Base-by-base conservation (phyloP, 92 coral and sea anemone genomes). In the Pocillopora meandrina region DNA sequence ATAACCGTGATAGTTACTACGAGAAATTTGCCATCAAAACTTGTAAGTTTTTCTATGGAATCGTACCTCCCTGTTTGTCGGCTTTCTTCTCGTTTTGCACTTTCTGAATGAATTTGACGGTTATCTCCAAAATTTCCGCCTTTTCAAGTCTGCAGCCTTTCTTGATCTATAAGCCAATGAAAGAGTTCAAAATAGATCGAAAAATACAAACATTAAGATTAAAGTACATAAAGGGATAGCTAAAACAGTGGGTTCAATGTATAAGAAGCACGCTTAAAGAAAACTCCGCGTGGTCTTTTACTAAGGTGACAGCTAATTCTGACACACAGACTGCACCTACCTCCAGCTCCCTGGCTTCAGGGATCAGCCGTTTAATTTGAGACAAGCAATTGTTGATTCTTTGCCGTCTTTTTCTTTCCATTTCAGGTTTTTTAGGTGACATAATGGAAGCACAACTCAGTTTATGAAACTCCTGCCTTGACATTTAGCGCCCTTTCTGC, bases 61-160 rank as follows among this genome's bases (percentile, higher is more conserved):
- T 13, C 35, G 34, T 72, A 71, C 85, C 85, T 19, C 34, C 34
- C 16, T 14, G n/a, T n/a, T 35, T 71, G n/a, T 12, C 61, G 23
- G 61, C 16, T 20, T 55, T 60, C 63, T 71, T 73, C 42, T 71
- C 63, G 47, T 61, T 71, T 4, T 71, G 74, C 56, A 81, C 67
- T 62, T 19, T 83, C 26, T 74, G 83, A 19, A 84, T 66, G n/a
- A 76, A 84, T 2, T 84, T 65, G 47, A 84, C 88, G 42, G 88
- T 57, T 19, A 84, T 76, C 77, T 84, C 88, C 10, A 84, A 61
- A 57, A 84, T 77, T 77, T 84, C 88, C 3, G 83, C 88, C 63
- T 84, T 84, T 84, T 84, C 88, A 18, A 84, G 88, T 61, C 82
- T 84, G 14, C 88, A 76, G 9, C 88, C 88, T 49, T 77, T 76